Evolutionary conservation across 2,888 invertebrate genomes (phyloP).

Genomic region (Agrypnus murinus): DNA sequence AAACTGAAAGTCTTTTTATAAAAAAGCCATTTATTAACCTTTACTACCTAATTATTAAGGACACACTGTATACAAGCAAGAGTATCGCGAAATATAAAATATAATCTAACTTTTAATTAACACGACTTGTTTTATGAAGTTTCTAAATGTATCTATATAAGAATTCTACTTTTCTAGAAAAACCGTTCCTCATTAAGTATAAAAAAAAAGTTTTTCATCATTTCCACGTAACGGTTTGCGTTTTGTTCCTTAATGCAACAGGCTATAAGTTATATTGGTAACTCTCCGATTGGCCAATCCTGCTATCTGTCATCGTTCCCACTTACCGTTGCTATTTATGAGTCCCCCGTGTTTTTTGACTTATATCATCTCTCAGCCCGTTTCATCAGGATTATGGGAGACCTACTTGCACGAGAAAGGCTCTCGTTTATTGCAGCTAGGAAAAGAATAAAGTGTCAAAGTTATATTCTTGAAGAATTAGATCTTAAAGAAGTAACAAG

Average conservation of each 20-base stretch:
- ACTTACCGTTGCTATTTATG: slow-evolving; percentile 43
- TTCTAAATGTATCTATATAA: background rate
- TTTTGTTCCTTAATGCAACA: slow-evolving; percentile 38
- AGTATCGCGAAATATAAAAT: background rate
- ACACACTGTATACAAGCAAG: too few relatives aligned
- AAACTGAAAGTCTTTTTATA: too few relatives aligned
- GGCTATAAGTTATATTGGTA: slow-evolving; percentile 38
- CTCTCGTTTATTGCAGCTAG: slow-evolving; percentile 35
- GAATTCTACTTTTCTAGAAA: background rate
- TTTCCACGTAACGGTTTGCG: slow-evolving; percentile 10
- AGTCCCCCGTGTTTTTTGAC: slow-evolving; percentile 41
- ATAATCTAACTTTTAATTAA: slow-evolving; percentile 15
- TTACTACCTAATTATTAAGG: too few relatives aligned
- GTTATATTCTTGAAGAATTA: slow-evolving; percentile 39
- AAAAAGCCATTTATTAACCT: too few relatives aligned
- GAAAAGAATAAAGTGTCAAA: slow-evolving; percentile 38
- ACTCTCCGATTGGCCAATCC: slow-evolving; percentile 34
- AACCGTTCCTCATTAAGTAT: slow-evolving; percentile 24
- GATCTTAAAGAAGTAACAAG: slow-evolving; percentile 28
- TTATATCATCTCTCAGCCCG: slow-evolving; percentile 41
- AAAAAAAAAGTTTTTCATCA: slow-evolving; percentile 6
- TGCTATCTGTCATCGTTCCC: slow-evolving; percentile 42
- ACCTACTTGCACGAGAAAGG: slow-evolving; percentile 28
- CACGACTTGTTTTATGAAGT: slow-evolving; percentile 16
- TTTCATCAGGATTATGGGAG: slow-evolving; percentile 43